Conservation (phyloP, 2,888 invertebrate genomes). For the Melieria omissa region DNA sequence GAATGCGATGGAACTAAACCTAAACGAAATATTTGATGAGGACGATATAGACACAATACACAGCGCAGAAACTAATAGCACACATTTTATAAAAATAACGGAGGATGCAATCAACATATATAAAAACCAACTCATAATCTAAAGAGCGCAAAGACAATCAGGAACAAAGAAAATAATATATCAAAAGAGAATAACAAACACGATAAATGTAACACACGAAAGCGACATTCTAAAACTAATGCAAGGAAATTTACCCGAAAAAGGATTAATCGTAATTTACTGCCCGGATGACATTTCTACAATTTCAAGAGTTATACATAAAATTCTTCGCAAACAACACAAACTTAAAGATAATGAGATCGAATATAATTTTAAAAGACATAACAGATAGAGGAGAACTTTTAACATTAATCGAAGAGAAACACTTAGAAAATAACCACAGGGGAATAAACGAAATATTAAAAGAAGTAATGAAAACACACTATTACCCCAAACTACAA, state of each 20-base stretch:
- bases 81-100: conserved; percentile 25
- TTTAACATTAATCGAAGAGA: too few species aligned
- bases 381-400: conserved; percentile 14
- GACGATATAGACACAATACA: conserved; percentile 27
- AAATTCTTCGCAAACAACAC: conserved; percentile 33
- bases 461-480: too few species aligned
- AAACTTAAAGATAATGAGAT: conserved; percentile 13
- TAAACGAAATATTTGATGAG: conserved; percentile 31
- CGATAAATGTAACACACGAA: not conserved
- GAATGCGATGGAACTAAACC: conserved; percentile 9
- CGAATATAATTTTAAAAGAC: conserved; percentile 7
- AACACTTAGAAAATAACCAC: too few species aligned
- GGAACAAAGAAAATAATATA: conserved; percentile 8
- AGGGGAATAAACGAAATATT: too few species aligned
- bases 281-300: conserved; percentile 14
- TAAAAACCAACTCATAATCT: not conserved
- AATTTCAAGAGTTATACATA: conserved; percentile 24
- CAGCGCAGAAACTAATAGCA: conserved; percentile 34
- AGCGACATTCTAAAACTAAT: conserved; percentile 33
- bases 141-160: conserved; percentile 3
- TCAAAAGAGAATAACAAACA: conserved; percentile 22
- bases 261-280: conserved; percentile 37
- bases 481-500: conserved; percentile 1
- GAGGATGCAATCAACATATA: not conserved
- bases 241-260: conserved; percentile 30